Evolutionary conservation across 2,888 invertebrate species (phyloP).

Genomic region (Tortricodes alternella): DNA sequence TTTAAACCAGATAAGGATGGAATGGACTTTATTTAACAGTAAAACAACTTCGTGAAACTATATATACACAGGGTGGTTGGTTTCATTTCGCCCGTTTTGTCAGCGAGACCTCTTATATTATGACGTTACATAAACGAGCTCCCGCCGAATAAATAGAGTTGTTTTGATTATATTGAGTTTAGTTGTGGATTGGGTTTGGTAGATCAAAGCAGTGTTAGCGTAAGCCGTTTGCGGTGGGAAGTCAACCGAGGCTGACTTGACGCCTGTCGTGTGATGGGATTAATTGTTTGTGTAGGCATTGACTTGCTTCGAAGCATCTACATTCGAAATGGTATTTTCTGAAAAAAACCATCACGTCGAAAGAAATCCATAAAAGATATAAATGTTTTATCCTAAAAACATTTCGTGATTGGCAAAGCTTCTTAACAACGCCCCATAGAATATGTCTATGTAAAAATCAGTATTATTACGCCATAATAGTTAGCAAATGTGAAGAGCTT

Average conservation of each 20-base stretch:
- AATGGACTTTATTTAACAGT: background rate
- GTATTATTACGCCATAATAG: too few species aligned
- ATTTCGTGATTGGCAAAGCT: too few species aligned
- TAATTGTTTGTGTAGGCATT: background rate
- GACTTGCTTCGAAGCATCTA: background rate
- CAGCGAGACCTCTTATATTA: slow-evolving; percentile 21
- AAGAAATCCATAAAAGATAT: too few species aligned
- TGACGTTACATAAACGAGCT: slow-evolving; percentile 17
- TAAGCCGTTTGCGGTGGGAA: background rate
- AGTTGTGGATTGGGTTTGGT: background rate
- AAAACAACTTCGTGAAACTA: slow-evolving; percentile 11
- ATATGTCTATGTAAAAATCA: too few species aligned
- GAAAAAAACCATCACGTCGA: too few species aligned
- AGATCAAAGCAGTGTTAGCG: slow-evolving; percentile 5
- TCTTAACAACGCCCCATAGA: too few species aligned
- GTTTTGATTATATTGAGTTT: slow-evolving; percentile 23
- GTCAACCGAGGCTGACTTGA: background rate
- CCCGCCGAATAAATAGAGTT: slow-evolving; percentile 17
- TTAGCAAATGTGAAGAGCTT: too few species aligned
- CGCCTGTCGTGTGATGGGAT: background rate
- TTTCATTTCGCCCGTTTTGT: slow-evolving; percentile 26
- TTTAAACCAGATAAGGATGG: rapidly evolving
- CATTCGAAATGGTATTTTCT: too few species aligned
- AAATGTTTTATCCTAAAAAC: too few species aligned
- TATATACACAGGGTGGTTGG: slow-evolving; percentile 21